Percentiles rank a stretch among this genome's conserved stretches.
phyloP scores from a whole-genome alignment of 2,888 invertebrate genomes.

The Brenthis ino region DNA sequence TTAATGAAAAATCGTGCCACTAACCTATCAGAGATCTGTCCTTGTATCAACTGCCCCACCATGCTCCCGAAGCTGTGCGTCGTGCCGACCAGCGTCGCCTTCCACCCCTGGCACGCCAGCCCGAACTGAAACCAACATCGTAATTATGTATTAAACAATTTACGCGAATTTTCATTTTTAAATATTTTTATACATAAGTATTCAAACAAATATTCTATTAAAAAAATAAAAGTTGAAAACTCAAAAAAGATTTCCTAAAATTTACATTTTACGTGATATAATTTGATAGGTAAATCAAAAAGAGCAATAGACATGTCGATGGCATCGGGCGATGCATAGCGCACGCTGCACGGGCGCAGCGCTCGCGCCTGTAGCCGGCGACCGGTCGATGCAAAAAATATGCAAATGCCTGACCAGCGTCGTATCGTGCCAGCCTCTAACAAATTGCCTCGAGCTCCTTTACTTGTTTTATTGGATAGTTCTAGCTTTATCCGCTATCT shows the following conservation, averaged over 20 bases:
- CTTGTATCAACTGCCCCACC: conserved; percentile 69
- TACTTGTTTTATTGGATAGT: conserved; percentile 24
- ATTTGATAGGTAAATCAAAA: too few species aligned
- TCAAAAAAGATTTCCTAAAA: too few species aligned
- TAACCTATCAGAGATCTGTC: conserved; percentile 74
- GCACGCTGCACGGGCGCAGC: neutral
- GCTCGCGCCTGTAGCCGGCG: neutral
- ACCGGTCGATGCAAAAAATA: conserved; percentile 28
- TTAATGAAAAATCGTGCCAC: too few species aligned
- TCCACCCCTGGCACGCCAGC: conserved; percentile 74
- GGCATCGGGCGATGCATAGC: conserved; percentile 1
- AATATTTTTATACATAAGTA: neutral
- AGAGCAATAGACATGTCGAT: neutral
- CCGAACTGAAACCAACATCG: conserved; percentile 56
- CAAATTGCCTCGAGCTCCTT: conserved; percentile 26
- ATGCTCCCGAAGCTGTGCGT: conserved; percentile 71
- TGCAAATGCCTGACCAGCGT: conserved; percentile 31
- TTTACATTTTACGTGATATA: too few species aligned
- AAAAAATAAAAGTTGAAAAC: too few species aligned
- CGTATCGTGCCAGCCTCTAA: conserved; percentile 22
- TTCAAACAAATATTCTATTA: too few species aligned
- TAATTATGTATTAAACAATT: too few species aligned
- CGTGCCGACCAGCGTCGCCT: conserved; percentile 70
- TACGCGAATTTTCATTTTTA: too few species aligned
- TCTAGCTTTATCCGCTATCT: conserved; percentile 5